Evolutionary conservation across 2,113 vertebrate species (phyloP).

Genomic region (Chlamydotis undulata): DNA sequence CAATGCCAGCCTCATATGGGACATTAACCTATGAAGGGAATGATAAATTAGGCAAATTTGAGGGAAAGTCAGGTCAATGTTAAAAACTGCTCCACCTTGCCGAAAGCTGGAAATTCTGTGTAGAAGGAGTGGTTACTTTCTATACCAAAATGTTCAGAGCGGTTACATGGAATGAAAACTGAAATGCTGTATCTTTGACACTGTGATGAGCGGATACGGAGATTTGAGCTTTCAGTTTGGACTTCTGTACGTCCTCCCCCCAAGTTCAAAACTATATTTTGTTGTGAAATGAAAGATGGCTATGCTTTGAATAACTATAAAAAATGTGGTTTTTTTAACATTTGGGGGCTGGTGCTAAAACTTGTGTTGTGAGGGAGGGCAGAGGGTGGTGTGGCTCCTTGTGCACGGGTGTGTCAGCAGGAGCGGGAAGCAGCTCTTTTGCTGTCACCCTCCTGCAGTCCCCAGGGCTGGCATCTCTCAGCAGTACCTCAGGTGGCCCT

Average conservation of each 20-base stretch:
- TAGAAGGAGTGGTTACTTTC: neutral
- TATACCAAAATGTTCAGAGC: neutral
- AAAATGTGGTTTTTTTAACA: neutral
- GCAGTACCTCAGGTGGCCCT: neutral
- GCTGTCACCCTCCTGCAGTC: neutral
- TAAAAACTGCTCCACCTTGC: neutral
- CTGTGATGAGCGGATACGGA: neutral
- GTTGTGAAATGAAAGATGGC: neutral
- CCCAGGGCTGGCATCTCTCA: neutral
- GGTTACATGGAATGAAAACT: neutral
- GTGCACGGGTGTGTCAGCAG: fast-evolving
- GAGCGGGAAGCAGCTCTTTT: neutral
- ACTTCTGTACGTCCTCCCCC: neutral
- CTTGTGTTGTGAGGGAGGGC: neutral
- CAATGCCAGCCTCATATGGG: neutral
- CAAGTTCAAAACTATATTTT: neutral
- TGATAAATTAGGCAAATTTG: constrained; percentile 37
- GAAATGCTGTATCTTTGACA: neutral
- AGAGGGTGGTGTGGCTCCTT: neutral
- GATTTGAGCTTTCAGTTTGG: neutral
- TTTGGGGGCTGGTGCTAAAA: neutral
- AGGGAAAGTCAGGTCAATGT: constrained; percentile 7
- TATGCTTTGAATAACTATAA: neutral
- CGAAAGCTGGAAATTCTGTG: neutral
- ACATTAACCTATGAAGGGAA: neutral